Conservation (phyloP, 2,113 vertebrate genomes). For the Pedionomus torquatus region DNA sequence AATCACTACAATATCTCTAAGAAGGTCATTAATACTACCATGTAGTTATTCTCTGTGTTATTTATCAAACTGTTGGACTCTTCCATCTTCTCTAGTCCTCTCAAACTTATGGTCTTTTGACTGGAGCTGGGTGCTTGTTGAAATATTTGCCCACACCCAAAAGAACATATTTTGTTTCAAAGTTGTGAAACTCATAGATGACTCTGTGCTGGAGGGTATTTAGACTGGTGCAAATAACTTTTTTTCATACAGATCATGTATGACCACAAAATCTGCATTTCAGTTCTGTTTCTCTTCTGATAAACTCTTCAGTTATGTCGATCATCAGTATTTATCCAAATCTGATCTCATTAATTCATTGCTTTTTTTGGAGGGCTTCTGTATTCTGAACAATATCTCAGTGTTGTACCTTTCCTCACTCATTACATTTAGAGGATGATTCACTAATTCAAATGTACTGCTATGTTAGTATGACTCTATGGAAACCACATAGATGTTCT, state of each 20-base stretch:
- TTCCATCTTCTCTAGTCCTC: background rate
- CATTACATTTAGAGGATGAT: background rate
- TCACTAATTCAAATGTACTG: background rate
- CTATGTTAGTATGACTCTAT: background rate
- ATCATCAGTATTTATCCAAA: background rate
- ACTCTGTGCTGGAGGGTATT: no score
- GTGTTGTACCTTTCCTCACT: background rate
- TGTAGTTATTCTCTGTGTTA: background rate
- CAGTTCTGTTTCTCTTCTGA: background rate
- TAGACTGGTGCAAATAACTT: background rate
- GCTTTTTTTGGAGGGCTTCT: fast-evolving
- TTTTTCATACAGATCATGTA: background rate
- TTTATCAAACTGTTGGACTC: background rate
- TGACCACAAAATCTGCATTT: background rate
- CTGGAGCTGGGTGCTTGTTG: background rate
- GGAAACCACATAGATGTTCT: background rate
- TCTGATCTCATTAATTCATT: fast-evolving
- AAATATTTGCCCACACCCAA: background rate
- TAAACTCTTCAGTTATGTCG: background rate
- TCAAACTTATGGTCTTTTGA: background rate
- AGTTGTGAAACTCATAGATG: background rate
- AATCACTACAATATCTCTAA: background rate
- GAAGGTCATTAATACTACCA: background rate
- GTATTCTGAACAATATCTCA: background rate
- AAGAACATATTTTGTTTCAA: background rate